Evolutionary conservation across 2,888 invertebrate genomes (phyloP), one percentile per base, ranked within the genome.

Genomic region (Rhogogaster chlorosoma): DNA sequence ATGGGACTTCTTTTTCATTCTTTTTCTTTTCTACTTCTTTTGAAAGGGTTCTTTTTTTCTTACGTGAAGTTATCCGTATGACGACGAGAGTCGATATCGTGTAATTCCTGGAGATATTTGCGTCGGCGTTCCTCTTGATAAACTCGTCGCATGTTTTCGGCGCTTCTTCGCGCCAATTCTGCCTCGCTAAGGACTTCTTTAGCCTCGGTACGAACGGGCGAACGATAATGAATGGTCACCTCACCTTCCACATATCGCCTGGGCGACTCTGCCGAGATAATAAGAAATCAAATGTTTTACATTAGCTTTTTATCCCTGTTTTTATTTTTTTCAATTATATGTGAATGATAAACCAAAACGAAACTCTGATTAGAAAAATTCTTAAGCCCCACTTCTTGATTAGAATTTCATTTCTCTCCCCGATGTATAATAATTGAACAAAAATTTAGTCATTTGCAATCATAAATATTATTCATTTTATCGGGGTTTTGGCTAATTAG

Each of bases 21-120:
- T 38, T 53, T 53, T 53, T 22, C 36, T 53, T 53, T 53, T 53
- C n/a, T 53, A 53, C 53, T 0, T 53, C 1, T 53, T 53, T n/a
- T 6, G 18, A 71, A n/a, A 71, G 18, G 18, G 18, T 36, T 57
- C 38, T 36, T 22, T 10, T 36, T 12, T 70, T 92, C 95, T 95
- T 89, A 95, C 95, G 97, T 97, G 92, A 98, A 98, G 94, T 98
- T 98, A 94, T 99, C 99, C 88, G 98, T 97, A 94, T 99, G 99
- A 89, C 98, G 96, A 87, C 99, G 95, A 90, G 97, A 98, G 94
- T 98, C 98, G 96, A 98, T 98, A 94, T 98, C 98, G 94, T 98
- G 98, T 87, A 98, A 95, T 94, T 99, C 98, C 95, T 98, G 97
- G 91, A 98, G 95, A 94, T 98, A 98, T 94, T 99, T 98, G 93